phyloP scores from a whole-genome alignment of 2,797 vertebrate species.

The Clarias fuscus region DNA sequence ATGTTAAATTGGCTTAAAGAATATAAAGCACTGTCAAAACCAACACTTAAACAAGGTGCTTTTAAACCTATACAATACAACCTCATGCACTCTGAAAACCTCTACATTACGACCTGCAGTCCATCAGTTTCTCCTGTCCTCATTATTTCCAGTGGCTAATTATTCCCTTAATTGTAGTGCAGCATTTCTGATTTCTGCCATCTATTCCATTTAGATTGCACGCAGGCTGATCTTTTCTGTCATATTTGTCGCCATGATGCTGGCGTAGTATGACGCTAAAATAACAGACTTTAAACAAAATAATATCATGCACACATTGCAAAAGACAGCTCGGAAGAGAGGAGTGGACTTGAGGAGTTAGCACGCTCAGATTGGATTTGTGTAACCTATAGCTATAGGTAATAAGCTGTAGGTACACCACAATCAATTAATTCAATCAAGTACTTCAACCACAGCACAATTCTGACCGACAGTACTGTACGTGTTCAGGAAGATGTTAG shows the following conservation, averaged over 20 bases:
- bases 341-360: conserved; percentile 19
- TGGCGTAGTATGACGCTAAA: conserved; percentile 75
- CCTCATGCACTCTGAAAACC: conserved; percentile 55
- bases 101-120: conserved; percentile 32
- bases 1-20: conserved; percentile 1
- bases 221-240: conserved; percentile 71
- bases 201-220: conserved; percentile 21
- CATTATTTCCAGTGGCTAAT: conserved; percentile 47
- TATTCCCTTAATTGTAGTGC: conserved; percentile 12
- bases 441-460: neutral
- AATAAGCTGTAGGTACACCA: neutral
- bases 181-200: neutral
- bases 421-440: neutral
- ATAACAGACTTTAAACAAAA: conserved; percentile 78
- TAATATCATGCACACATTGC: conserved; percentile 60
- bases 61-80: conserved; percentile 7
- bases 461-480: no score
- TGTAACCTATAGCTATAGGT: neutral
- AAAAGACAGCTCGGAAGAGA: conserved; percentile 26
- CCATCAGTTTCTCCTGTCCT: conserved; percentile 59
- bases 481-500: neutral
- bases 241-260: conserved; percentile 75
- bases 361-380: conserved; percentile 22
- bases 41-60: neutral
- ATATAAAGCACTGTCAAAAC: conserved; percentile 1